phyloP scores from a whole-genome alignment of 2,888 invertebrate genomes.

The Aethes cnicana region DNA sequence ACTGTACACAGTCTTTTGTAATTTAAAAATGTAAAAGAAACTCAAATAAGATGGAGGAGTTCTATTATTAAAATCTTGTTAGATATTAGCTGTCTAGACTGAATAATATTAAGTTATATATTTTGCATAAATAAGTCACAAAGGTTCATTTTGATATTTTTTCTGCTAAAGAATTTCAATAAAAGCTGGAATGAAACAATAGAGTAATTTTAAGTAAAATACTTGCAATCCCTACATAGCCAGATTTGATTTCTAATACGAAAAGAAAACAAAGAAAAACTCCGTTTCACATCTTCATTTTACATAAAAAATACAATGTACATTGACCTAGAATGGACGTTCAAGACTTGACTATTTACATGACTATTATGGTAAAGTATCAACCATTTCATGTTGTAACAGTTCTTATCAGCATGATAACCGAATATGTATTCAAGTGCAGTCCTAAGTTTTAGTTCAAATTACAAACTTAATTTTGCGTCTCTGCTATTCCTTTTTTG shows the following conservation, averaged over 20 bases:
- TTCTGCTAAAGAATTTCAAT: not conserved
- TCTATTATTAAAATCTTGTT: constrained; percentile 14
- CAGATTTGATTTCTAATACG: no score
- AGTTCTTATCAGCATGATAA: constrained; percentile 73
- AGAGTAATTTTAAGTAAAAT: no score
- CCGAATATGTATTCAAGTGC: constrained; percentile 73
- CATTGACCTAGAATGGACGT: not conserved
- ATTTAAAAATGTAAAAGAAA: constrained; percentile 14
- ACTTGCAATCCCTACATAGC: no score
- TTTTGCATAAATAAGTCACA: constrained; percentile 20
- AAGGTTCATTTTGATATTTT: not conserved
- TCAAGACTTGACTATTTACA: not conserved
- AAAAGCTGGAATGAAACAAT: no score
- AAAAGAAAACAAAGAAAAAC: no score
- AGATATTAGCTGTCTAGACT: constrained; percentile 24
- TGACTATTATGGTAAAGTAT: constrained; percentile 35
- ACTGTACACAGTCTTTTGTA: constrained; percentile 2
- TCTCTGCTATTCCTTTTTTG: constrained; percentile 34
- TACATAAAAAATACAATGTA: no score
- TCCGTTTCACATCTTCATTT: no score
- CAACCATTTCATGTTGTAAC: constrained; percentile 54
- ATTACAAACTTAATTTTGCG: constrained; percentile 36
- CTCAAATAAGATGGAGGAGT: not conserved
- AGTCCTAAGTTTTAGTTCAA: constrained; percentile 50
- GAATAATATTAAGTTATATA: constrained; percentile 1